Conservation (phyloP, 1,140 invertebrate genomes). For the Drosophila cardini region DNA sequence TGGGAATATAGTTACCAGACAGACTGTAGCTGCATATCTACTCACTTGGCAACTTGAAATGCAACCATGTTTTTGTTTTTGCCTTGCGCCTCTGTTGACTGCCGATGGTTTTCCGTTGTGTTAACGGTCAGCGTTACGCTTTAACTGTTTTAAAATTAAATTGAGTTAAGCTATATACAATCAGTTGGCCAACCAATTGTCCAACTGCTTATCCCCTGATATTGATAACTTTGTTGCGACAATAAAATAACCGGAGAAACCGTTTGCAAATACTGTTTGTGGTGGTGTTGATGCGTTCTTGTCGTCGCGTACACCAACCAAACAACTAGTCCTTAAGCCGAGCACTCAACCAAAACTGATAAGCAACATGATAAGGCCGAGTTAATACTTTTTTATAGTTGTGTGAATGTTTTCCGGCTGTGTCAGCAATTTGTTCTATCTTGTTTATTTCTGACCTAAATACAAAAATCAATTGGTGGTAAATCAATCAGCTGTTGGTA, state of each 20-base stretch:
- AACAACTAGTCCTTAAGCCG: background rate
- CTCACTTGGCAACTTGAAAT: constrained; percentile 52
- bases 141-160: constrained; percentile 37
- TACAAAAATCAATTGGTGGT: background rate
- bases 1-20: too few species aligned
- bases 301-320: constrained; percentile 27
- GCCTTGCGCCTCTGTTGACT: background rate
- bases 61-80: constrained; percentile 54
- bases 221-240: constrained; percentile 9
- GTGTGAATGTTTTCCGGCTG: background rate
- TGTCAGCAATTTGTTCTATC: background rate
- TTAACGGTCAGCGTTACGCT: constrained; percentile 42
- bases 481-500: constrained; percentile 18
- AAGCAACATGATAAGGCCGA: constrained; percentile 38
- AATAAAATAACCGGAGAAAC: constrained; percentile 18
- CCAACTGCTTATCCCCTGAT: constrained; percentile 40
- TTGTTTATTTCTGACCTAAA: constrained; percentile 3
- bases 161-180: constrained; percentile 30
- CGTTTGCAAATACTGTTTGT: background rate
- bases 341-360: constrained; percentile 37
- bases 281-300: constrained; percentile 9
- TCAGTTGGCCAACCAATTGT: constrained; percentile 2
- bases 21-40: constrained; percentile 8
- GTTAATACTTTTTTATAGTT: background rate
- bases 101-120: constrained; percentile 11